A percentile compares a stretch with the other conserved stretches of the same genome.
Evolutionary conservation across 2,113 vertebrate species (phyloP).

Genomic region (Hypomesus transpacificus): DNA sequence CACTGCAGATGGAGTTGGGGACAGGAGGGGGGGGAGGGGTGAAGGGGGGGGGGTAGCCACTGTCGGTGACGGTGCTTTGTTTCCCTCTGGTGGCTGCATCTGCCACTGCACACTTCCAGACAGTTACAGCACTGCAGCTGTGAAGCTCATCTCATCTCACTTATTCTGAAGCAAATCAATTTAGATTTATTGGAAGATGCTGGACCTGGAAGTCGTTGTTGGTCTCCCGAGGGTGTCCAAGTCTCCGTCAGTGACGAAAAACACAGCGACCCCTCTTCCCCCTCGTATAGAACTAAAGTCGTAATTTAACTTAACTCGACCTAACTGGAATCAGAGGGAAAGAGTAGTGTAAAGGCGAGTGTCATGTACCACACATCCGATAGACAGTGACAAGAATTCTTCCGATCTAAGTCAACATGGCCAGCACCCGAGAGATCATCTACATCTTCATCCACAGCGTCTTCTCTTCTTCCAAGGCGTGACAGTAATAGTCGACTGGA

Average conservation of each 20-base stretch:
- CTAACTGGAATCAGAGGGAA: constrained; percentile 18
- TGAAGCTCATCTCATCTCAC: not conserved
- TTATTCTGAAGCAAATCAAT: too few species aligned
- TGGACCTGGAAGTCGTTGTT: too few species aligned
- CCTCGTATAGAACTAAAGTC: not conserved
- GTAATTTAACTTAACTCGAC: not conserved
- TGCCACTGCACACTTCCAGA: constrained; percentile 21
- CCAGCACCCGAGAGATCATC: constrained; percentile 34
- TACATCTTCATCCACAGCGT: constrained; percentile 12
- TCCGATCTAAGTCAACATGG: constrained; percentile 32
- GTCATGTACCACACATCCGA: constrained; percentile 25
- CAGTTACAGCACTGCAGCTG: not conserved
- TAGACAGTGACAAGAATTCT: constrained; percentile 49
- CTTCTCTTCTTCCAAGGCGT: constrained; percentile 24
- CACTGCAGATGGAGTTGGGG: too few species aligned
- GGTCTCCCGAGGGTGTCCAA: too few species aligned
- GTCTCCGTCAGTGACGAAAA: too few species aligned
- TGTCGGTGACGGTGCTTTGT: constrained; percentile 49
- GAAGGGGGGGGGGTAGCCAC: not conserved
- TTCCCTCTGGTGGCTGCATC: constrained; percentile 67
- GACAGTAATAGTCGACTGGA: constrained; percentile 25
- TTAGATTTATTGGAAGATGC: too few species aligned
- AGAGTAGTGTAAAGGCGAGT: constrained; percentile 18
- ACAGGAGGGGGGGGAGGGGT: too few species aligned
- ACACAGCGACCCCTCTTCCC: too few species aligned